Evolutionary conservation across 1,140 invertebrate genomes (phyloP), one percentile per base, ranked within the genome.

Genomic region (Cotesia chilonis): DNA sequence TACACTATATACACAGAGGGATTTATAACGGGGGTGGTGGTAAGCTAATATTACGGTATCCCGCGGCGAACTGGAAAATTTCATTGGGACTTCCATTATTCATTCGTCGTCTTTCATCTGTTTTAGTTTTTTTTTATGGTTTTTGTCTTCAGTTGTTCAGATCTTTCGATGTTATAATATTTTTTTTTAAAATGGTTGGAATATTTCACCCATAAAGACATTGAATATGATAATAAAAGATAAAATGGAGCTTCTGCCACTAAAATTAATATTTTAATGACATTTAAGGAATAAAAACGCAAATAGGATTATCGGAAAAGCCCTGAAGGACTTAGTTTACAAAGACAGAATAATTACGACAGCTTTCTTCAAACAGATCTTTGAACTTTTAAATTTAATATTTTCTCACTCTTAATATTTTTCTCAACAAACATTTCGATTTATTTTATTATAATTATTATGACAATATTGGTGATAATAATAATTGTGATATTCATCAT

Each of bases 41-140:
- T 81, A 84, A 86, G 83, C 83, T 86, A 87, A 87, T 87, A 86
- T 86, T 83, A 81, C 79, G 83, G 78, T 82, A 77, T 80, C 85
- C 85, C 82, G 84, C 83, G 80, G 85, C 83, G 84, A 83, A 78
- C 78, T 85, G 83, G 84, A 85, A 87, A 86, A 86, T 85, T 85
- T 86, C 84, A 87, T 87, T 86, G 79, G 79, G 82, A 82, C 78
- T 85, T 85, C 80, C 83, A 87, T 87, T 87, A 87, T 87, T 87
- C 82, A 84, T 86, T 77, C 77, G 14, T 63, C 9, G 51, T 52
- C 55, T 64, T 28, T 71, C 10, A 14, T 60, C 14, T 4, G 17
- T 12, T 51, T 68, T 70, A 36, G 1, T 68, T 20, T 66, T 76
- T 57, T 70, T 47, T 17, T 61, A 37, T 37, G 37, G 1, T 20